A percentile compares a stretch with the other conserved stretches of the same genome.
These are phyloP conservation scores for Passer montanus DNA, from an alignment of 2,113 vertebrate species.

Conservation along the genomic window DNA sequence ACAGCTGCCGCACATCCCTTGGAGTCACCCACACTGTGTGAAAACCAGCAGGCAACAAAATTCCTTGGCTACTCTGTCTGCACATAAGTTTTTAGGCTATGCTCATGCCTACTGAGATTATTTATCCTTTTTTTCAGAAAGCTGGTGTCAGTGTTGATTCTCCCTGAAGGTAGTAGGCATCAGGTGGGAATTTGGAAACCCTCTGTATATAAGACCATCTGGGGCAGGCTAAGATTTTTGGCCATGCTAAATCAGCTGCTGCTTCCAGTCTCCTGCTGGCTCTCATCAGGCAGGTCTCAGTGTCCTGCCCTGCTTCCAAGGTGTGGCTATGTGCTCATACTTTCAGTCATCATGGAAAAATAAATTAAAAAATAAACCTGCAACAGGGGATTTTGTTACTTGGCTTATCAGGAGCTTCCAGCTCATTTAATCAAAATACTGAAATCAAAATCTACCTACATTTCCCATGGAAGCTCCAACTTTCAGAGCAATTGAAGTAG, in stretches of 20 bases:
- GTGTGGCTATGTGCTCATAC: fast-evolving
- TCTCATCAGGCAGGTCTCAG: neutral
- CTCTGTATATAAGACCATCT: neutral
- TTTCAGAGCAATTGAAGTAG: neutral
- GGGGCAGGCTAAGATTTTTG: neutral
- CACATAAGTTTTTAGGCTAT: neutral
- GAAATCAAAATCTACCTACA: neutral
- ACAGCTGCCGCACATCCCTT: constrained; percentile 10
- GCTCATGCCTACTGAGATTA: neutral
- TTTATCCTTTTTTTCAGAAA: neutral
- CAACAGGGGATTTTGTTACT: neutral
- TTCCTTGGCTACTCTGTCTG: neutral
- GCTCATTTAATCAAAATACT: neutral
- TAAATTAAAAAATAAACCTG: neutral
- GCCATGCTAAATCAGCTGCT: neutral
- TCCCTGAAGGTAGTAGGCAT: neutral
- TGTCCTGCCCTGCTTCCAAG: neutral
- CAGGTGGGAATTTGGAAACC: neutral
- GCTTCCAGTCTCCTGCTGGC: neutral
- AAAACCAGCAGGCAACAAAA: constrained; percentile 12
- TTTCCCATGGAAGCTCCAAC: neutral
- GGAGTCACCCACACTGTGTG: fast-evolving
- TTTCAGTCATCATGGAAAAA: neutral
- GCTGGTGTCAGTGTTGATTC: neutral
- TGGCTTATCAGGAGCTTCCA: neutral